Conservation (phyloP, 2,113 vertebrate species). For the Gopherus evgoodei region DNA sequence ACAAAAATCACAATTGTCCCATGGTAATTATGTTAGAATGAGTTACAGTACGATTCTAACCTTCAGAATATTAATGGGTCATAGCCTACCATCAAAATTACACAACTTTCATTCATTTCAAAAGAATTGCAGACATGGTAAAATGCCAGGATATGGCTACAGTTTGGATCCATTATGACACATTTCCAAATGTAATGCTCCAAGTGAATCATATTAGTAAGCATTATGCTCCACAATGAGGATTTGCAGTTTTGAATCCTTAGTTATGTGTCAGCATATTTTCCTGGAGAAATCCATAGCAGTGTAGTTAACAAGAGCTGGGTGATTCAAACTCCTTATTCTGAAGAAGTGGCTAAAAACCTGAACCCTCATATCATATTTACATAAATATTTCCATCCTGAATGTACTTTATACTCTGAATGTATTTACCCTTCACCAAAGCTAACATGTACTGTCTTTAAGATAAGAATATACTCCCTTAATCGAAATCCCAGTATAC, state of each 20-base stretch:
- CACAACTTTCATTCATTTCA: neutral
- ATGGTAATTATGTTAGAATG: neutral
- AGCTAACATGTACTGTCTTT: too few species aligned
- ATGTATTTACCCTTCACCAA: fast-evolving
- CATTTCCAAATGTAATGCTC: neutral
- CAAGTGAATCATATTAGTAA: neutral
- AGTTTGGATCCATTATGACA: constrained; percentile 42
- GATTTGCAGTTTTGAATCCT: constrained; percentile 30
- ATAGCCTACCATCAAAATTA: neutral
- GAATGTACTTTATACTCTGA: neutral
- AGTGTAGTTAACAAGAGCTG: neutral
- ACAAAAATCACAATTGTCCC: neutral
- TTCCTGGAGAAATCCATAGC: constrained; percentile 24
- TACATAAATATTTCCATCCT: neutral
- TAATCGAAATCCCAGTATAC: too few species aligned
- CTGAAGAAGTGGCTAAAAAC: constrained; percentile 43
- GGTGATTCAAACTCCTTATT: constrained; percentile 52
- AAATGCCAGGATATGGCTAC: neutral
- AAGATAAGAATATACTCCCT: too few species aligned
- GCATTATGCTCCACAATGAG: constrained; percentile 35
- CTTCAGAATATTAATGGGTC: neutral
- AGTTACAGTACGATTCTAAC: neutral
- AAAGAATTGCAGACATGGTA: neutral
- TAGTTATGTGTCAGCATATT: constrained; percentile 1
- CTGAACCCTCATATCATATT: neutral